These are phyloP conservation scores for Aurelia sp. DNA, from an alignment of 30 jellyfish, hydroid and myxozoan genomes.

Conservation along the genomic window DNA sequence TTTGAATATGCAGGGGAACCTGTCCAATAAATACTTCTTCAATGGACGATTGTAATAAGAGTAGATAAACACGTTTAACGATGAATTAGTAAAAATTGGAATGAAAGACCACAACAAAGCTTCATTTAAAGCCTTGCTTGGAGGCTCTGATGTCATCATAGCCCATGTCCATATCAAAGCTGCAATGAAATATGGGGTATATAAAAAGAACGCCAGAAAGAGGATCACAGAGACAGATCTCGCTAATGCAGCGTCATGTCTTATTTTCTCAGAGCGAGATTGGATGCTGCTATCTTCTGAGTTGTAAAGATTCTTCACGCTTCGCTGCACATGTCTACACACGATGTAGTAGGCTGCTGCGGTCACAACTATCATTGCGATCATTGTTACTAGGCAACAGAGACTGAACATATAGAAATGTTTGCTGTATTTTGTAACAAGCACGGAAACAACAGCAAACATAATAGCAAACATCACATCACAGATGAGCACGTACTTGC, in stretches of 20 bases:
- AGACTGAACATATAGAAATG: constrained; percentile 48
- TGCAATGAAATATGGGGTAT: constrained; percentile 1
- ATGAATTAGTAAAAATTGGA: constrained; percentile 23
- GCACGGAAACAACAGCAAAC: constrained; percentile 3
- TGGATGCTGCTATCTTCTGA: constrained; percentile 15
- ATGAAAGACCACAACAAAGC: constrained; percentile 31
- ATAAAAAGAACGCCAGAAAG: neutral
- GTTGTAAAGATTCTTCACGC: constrained; percentile 24
- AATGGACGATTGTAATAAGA: constrained; percentile 56
- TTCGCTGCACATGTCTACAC: constrained; percentile 28
- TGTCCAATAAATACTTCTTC: neutral
- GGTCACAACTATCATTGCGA: neutral
- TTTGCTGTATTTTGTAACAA: constrained; percentile 23
- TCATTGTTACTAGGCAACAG: neutral
- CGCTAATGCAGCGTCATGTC: constrained; percentile 54
- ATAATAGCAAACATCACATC: neutral
- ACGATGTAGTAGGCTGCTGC: constrained; percentile 7
- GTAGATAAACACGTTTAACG: constrained; percentile 37
- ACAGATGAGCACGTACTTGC: constrained; percentile 21
- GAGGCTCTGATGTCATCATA: neutral
- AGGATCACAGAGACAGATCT: constrained; percentile 28
- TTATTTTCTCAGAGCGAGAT: neutral
- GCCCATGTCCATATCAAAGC: constrained; percentile 42
- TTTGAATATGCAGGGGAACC: neutral
- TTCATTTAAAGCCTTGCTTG: neutral